phyloP scores from a whole-genome alignment of 2,888 invertebrate species.

The Pelosia muscerda region DNA sequence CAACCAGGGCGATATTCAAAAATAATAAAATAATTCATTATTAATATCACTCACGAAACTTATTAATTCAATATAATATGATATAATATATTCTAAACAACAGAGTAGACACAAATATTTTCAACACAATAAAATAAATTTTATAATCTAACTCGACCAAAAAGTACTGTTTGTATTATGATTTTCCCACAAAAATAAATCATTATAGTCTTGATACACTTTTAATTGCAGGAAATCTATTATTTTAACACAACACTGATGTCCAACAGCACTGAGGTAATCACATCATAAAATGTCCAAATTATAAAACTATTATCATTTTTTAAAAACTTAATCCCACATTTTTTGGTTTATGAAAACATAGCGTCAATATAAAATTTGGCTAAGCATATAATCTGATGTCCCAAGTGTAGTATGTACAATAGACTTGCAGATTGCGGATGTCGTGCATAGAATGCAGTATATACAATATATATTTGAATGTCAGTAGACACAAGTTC shows the following conservation, averaged over 20 bases:
- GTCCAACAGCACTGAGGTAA: neutral
- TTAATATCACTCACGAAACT: neutral
- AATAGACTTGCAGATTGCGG: too few relatives aligned
- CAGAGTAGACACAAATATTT: constrained; percentile 32
- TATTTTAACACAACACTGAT: neutral
- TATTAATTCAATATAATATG: constrained; percentile 1
- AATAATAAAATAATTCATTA: neutral
- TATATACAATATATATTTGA: too few relatives aligned
- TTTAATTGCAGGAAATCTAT: constrained; percentile 7
- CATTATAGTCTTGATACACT: constrained; percentile 14
- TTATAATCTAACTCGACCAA: constrained; percentile 37
- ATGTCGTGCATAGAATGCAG: too few relatives aligned
- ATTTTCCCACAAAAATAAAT: constrained; percentile 23
- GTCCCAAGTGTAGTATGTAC: too few relatives aligned
- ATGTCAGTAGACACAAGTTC: too few relatives aligned
- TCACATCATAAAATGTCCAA: constrained; percentile 4
- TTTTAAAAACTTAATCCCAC: neutral
- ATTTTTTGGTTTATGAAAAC: neutral
- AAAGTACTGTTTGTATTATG: constrained; percentile 15
- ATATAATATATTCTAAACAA: constrained; percentile 1
- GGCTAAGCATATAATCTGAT: neutral
- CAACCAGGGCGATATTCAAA: neutral
- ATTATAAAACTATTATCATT: neutral
- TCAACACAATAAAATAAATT: constrained; percentile 23
- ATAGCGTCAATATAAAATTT: neutral